Base-by-base conservation (phyloP, 2,113 vertebrate species). In the Meles meles region DNA sequence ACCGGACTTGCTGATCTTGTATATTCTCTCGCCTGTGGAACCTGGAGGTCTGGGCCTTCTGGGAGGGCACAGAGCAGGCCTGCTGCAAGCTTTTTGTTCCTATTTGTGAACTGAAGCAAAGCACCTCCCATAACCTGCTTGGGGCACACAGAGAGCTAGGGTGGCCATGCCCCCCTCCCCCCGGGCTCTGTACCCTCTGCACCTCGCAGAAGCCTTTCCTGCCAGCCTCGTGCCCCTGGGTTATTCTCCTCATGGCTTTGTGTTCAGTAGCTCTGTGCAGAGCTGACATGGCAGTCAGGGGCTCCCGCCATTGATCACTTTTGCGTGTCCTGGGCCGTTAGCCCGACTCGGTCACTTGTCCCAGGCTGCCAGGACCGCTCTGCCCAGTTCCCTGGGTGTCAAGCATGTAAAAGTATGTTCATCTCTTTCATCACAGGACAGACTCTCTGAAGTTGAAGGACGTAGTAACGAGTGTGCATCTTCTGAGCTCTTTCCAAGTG, bases 401-500 rank as follows among this genome's bases (percentile, higher is more conserved):
- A 3, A 61, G 17, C 10, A 34, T 77, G 39, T 57, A 39, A 71
- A 20, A 65, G 23, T 59, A 49, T 17, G 17, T 82, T 82, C 25
- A 52, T 67, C 17, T 92, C 17, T 82, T 94, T 47, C 25, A 37
- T 71, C 90, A 74, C 15, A 39, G 0, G 1, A 20, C 23, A 23
- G 47, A 79, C 29, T 96, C 39, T 80, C 9, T 44, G 72, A 90
- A 69, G 37, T 0, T 85, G 93, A 84, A 97, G 80, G 65, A 61
- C 5, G 0, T 49, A 42, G 23, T 82, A 31, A 83, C 2, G 29
- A 88, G 27, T 95, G 49, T 65, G 14, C 9, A 2, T 79, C 95
- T 97, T 72, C 67, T 95, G 88, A 95, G 10, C 7, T 81, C 55
- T 69, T 83, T 89, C 67, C 91, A 57, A 82, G n/a, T 72, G 71